These are phyloP conservation scores for Argyrosomus regius DNA, from an alignment of 2,797 vertebrate species.

Conservation along the genomic window DNA sequence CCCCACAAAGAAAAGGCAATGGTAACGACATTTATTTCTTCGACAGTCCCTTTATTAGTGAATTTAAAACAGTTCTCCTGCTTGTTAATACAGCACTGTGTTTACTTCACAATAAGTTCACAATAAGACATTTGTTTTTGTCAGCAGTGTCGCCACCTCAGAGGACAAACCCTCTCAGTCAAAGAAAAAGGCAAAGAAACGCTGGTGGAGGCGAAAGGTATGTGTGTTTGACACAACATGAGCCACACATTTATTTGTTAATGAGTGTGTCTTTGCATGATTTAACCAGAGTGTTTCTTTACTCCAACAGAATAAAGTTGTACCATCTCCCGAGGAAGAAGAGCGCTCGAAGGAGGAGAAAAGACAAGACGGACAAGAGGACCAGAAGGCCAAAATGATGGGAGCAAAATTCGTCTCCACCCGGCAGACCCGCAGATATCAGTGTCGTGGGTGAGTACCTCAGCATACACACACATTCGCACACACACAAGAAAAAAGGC, in stretches of 20 bases:
- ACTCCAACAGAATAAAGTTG: background rate
- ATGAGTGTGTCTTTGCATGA: background rate
- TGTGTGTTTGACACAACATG: background rate
- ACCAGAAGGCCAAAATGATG: background rate
- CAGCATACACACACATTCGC: no score
- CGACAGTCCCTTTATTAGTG: background rate
- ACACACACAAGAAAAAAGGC: background rate
- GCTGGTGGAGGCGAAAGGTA: background rate
- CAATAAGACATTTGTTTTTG: background rate
- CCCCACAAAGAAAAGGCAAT: no score
- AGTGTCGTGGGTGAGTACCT: constrained; percentile 9
- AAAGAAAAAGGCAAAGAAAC: background rate
- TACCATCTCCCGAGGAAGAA: no score
- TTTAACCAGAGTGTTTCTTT: background rate
- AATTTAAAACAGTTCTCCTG: no score
- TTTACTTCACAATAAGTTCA: background rate
- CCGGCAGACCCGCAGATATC: no score
- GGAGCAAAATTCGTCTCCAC: background rate
- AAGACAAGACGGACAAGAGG: background rate
- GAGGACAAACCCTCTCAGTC: background rate
- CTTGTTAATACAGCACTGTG: no score
- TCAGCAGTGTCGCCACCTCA: background rate
- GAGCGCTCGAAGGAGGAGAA: background rate
- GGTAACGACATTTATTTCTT: no score
- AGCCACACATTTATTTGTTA: background rate